Evolutionary conservation across 2,113 vertebrate species (phyloP).

Genomic region (Dasypus novemcinctus): DNA sequence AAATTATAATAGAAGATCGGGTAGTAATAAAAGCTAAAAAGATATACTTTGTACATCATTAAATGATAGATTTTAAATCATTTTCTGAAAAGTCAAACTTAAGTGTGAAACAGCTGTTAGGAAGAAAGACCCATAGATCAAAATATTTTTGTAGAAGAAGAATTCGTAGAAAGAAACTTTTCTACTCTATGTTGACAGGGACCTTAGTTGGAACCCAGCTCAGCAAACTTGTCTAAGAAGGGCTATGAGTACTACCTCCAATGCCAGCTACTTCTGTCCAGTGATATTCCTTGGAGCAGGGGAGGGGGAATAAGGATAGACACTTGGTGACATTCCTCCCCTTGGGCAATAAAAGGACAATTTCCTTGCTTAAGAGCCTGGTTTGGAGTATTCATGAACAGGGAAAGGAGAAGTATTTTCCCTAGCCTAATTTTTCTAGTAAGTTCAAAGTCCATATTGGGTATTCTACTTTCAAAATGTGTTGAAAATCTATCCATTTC

Average conservation of each 20-base stretch:
- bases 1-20: background rate
- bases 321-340: background rate
- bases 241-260: background rate
- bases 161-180: background rate
- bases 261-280: background rate
- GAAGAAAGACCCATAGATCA: background rate
- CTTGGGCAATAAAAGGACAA: background rate
- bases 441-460: background rate
- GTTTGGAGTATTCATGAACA: background rate
- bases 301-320: background rate
- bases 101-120: background rate
- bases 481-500: background rate
- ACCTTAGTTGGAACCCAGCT: background rate
- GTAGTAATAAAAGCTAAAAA: background rate
- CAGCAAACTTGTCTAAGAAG: background rate
- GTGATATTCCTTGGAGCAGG: background rate
- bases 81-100: background rate
- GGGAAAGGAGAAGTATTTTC: background rate
- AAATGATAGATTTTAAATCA: background rate
- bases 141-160: no score
- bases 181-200: background rate
- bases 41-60: background rate
- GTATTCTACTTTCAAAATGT: conserved; percentile 6
- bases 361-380: background rate
- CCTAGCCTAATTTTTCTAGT: background rate